These are phyloP conservation scores for Epistrophe grossulariae DNA, from an alignment of 2,888 invertebrate genomes.

Conservation along the genomic window DNA sequence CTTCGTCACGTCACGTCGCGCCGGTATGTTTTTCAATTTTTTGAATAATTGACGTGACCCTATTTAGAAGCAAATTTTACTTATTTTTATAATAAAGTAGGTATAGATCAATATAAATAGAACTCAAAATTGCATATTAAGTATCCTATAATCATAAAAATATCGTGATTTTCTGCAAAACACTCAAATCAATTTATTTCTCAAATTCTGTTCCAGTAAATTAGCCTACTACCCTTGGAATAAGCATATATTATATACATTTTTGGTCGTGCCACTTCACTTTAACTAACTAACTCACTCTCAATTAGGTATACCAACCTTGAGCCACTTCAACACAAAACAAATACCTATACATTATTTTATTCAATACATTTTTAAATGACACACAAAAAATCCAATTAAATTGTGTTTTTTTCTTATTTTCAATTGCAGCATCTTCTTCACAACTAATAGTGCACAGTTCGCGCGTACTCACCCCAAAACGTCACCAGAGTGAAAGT, in stretches of 20 bases:
- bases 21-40: no score
- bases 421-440: conserved; percentile 82
- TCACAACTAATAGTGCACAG: conserved; percentile 90
- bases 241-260: neutral
- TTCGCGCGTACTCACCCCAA: conserved; percentile 90
- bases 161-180: neutral
- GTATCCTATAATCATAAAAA: neutral
- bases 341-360: neutral
- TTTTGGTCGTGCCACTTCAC: neutral
- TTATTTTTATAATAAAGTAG: no score
- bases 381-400: conserved; percentile 48
- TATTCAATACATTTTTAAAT: neutral
- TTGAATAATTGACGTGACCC: no score
- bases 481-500: conserved; percentile 91
- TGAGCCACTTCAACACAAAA: conserved; percentile 47
- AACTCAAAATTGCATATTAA: no score
- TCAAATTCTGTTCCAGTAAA: neutral
- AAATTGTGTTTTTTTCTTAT: conserved; percentile 23
- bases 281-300: neutral
- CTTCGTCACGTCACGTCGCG: no score
- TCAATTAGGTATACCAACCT: conserved; percentile 40
- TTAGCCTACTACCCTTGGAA: neutral
- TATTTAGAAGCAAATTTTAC: no score
- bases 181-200: neutral
- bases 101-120: no score